phyloP scores from a whole-genome alignment of 2,113 vertebrate genomes.

The Synodontis membranacea region DNA sequence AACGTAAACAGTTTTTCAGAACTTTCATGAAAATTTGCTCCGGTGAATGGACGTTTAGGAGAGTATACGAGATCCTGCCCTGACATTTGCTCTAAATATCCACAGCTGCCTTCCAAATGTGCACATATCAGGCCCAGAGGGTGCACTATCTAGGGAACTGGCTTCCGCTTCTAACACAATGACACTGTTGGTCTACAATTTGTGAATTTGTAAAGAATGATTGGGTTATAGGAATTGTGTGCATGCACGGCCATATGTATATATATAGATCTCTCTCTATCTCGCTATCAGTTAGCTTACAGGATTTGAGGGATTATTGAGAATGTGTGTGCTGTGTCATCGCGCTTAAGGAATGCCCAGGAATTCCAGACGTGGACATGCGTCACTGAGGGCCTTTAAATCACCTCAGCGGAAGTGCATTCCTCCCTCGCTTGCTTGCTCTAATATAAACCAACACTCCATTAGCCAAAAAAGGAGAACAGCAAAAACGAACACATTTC shows the following conservation, averaged over 20 bases:
- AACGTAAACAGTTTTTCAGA: not conserved
- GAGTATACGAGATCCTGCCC: not conserved
- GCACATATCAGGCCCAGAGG: not conserved
- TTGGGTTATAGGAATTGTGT: not conserved
- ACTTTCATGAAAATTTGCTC: not conserved
- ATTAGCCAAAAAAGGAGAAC: slow-evolving; percentile 38
- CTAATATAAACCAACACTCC: slow-evolving; percentile 25
- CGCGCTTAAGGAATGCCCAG: slow-evolving; percentile 27
- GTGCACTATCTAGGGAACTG: not conserved
- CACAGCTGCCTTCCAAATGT: slow-evolving; percentile 1
- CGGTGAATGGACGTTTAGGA: not conserved
- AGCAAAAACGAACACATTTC: slow-evolving; percentile 43
- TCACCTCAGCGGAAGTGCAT: slow-evolving; percentile 38
- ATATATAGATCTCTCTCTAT: not conserved
- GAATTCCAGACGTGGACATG: slow-evolving; percentile 40
- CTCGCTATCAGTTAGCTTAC: not conserved
- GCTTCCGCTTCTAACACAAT: not conserved
- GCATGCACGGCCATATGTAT: not conserved
- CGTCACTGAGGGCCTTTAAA: slow-evolving; percentile 42
- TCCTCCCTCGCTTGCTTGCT: slow-evolving; percentile 16
- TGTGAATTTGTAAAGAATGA: not conserved
- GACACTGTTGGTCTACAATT: not conserved
- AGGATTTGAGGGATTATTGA: not conserved
- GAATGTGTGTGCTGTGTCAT: slow-evolving; percentile 23
- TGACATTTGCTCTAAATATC: slow-evolving; percentile 9